phyloP scores from a whole-genome alignment of 2,888 invertebrate genomes.

The Trichogramma evanescens region DNA sequence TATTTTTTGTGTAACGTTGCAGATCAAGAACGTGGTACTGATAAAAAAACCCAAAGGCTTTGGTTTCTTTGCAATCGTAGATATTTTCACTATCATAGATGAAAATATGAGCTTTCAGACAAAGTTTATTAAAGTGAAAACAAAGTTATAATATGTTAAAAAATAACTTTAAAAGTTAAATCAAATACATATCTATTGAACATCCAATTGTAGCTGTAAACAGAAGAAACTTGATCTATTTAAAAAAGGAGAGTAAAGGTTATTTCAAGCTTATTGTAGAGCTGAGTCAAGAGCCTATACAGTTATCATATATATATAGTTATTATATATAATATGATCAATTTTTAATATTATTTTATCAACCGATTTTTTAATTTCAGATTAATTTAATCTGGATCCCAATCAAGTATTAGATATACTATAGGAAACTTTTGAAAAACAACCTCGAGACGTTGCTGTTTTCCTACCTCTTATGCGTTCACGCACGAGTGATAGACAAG shows the following conservation, averaged over 20 bases:
- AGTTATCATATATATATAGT: too few relatives aligned
- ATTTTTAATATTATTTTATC: constrained; percentile 7
- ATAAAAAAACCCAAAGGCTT: too few relatives aligned
- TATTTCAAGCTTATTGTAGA: constrained; percentile 94
- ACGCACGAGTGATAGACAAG: too few relatives aligned
- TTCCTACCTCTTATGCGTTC: constrained; percentile 47
- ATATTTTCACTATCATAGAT: constrained; percentile 77
- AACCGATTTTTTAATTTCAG: constrained; percentile 49
- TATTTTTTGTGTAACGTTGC: too few relatives aligned
- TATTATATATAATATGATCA: constrained; percentile 1
- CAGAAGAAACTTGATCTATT: constrained; percentile 98
- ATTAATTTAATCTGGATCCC: constrained; percentile 98
- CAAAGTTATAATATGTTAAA: constrained; percentile 87
- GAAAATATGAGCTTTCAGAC: constrained; percentile 85
- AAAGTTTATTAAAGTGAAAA: constrained; percentile 96
- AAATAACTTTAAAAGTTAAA: neutral
- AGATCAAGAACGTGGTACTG: too few relatives aligned
- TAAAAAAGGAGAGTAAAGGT: constrained; percentile 96
- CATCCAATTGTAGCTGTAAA: constrained; percentile 74
- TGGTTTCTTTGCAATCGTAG: constrained; percentile 58
- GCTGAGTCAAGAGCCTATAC: constrained; percentile 81
- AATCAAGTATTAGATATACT: constrained; percentile 95
- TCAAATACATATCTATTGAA: constrained; percentile 1
- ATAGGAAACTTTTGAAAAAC: constrained; percentile 89
- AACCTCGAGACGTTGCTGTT: constrained; percentile 69